Percentiles rank a stretch among this genome's conserved stretches.
These are phyloP conservation scores for Seriola dumerili DNA, from an alignment of 2,113 vertebrate genomes.

Conservation along the genomic window DNA sequence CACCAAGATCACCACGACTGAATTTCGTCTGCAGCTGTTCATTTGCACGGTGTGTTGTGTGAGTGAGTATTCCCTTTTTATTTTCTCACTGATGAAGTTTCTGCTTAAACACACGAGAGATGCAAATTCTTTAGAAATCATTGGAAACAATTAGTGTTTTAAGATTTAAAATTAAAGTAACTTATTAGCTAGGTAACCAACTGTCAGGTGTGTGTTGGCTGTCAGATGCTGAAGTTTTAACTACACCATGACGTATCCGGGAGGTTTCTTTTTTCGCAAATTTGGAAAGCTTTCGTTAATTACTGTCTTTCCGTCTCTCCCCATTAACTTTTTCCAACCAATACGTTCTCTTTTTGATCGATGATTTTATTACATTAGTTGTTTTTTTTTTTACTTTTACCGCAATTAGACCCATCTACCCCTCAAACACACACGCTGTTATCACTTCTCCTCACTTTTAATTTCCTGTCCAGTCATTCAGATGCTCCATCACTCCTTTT, in stretches of 20 bases:
- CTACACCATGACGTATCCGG: neutral
- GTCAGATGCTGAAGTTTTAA: neutral
- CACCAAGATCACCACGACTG: neutral
- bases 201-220: neutral
- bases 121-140: neutral
- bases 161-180: neutral
- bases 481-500: neutral
- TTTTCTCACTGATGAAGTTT: neutral
- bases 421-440: constrained; percentile 19
- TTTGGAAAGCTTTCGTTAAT: neutral
- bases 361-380: neutral
- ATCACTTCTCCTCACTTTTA: constrained; percentile 41
- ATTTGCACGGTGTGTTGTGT: too few species aligned
- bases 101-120: neutral
- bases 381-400: constrained; percentile 2
- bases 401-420: constrained; percentile 7
- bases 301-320: neutral
- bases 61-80: neutral
- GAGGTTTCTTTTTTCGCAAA: neutral
- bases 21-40: neutral
- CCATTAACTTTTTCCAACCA: neutral
- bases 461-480: constrained; percentile 54
- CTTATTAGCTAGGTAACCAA: neutral
- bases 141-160: neutral
- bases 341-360: neutral